Evolutionary conservation across 2,888 invertebrate species (phyloP).

Genomic region (Antheraea yamamai): DNA sequence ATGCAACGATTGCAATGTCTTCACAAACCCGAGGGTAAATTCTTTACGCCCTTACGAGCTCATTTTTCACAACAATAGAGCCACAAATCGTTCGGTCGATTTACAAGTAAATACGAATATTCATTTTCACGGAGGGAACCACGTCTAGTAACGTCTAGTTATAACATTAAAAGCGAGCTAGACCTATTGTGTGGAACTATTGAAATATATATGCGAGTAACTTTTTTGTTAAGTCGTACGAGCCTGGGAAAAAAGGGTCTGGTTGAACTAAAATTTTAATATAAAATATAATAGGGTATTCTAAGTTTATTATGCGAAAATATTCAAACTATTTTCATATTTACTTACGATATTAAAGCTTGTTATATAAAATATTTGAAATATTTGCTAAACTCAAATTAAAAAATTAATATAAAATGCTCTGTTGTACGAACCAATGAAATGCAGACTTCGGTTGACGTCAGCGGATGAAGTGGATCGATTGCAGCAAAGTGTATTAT

Average conservation of each 20-base stretch:
- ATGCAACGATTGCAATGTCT: constrained; percentile 50
- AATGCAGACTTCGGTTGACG: background rate
- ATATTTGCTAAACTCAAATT: background rate
- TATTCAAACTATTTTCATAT: background rate
- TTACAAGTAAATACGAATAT: constrained; percentile 4
- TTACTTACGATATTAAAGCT: background rate
- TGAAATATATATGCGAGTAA: background rate
- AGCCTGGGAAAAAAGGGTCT: constrained; percentile 24
- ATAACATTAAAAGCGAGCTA: constrained; percentile 6
- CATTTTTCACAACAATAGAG: constrained; percentile 25
- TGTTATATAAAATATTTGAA: background rate
- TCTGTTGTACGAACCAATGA: background rate
- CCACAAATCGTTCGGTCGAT: constrained; percentile 10
- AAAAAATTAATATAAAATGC: background rate
- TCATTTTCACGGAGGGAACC: background rate
- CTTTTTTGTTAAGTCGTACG: constrained; percentile 19
- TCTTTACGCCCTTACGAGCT: background rate
- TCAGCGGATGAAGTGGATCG: background rate
- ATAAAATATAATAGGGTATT: background rate
- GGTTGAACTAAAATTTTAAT: background rate
- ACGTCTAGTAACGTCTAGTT: constrained; percentile 3
- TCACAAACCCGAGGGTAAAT: constrained; percentile 30
- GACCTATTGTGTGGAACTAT: constrained; percentile 22
- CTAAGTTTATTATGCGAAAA: background rate
- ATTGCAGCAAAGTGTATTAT: constrained; percentile 8